These are phyloP conservation scores for Hypomecis punctinalis DNA, from an alignment of 2,888 invertebrate genomes.

Conservation along the genomic window DNA sequence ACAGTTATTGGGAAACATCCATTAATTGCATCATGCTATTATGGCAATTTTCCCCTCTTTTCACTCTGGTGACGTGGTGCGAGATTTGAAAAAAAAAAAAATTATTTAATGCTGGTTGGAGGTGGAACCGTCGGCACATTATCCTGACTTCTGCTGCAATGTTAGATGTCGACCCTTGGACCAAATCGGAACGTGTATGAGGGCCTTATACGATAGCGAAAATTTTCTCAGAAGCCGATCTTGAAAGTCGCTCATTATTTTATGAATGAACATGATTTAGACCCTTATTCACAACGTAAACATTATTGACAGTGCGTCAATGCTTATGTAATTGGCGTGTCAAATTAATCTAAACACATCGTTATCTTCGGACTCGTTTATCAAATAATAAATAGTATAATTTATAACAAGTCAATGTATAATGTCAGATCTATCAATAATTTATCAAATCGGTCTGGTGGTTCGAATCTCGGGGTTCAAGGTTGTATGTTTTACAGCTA, in stretches of 20 bases:
- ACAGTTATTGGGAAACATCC: too few species aligned
- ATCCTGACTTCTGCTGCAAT: too few species aligned
- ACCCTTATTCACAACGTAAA: background rate
- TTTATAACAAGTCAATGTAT: constrained; percentile 29
- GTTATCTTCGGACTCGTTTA: constrained; percentile 19
- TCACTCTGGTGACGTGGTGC: too few species aligned
- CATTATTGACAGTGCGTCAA: constrained; percentile 4
- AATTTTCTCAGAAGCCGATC: background rate
- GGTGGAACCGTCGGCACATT: too few species aligned
- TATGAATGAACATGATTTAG: constrained; percentile 4
- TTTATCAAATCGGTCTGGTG: constrained; percentile 28
- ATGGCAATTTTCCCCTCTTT: too few species aligned
- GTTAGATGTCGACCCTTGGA: too few species aligned
- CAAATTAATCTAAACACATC: constrained; percentile 30
- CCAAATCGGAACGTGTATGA: too few species aligned
- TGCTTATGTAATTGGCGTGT: constrained; percentile 20
- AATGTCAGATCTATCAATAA: constrained; percentile 36
- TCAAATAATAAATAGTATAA: constrained; percentile 22
- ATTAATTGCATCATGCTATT: too few species aligned
- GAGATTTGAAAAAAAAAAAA: too few species aligned
- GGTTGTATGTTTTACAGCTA: constrained; percentile 24
- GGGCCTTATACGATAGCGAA: too few species aligned
- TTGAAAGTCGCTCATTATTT: background rate
- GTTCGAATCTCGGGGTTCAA: constrained; percentile 26
- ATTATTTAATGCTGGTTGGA: too few species aligned